phyloP scores from a whole-genome alignment of 2,888 invertebrate genomes.

The Tinea pellionella region DNA sequence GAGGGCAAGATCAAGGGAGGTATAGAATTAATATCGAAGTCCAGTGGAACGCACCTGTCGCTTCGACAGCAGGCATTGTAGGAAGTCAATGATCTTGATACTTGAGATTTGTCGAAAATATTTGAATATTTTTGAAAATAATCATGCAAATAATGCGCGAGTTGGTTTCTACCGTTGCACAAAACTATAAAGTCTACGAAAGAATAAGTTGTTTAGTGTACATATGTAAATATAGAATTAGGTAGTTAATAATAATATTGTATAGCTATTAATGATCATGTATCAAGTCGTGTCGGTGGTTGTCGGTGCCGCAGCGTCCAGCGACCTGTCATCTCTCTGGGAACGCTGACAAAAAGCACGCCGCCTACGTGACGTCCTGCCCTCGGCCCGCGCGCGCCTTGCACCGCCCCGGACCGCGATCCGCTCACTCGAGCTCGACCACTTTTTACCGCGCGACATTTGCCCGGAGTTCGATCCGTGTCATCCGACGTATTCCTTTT shows the following conservation, averaged over 20 bases:
- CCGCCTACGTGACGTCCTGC: conserved; percentile 68
- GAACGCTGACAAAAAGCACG: conserved; percentile 69
- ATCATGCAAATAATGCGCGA: too few relatives aligned
- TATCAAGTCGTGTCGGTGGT: conserved; percentile 46
- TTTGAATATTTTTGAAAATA: too few relatives aligned
- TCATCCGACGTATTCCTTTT: conserved; percentile 69
- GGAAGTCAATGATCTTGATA: background rate
- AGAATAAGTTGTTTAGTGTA: too few relatives aligned
- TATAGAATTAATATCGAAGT: conserved; percentile 5
- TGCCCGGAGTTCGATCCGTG: conserved; percentile 71
- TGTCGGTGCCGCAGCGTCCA: conserved; percentile 54
- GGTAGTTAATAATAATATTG: too few relatives aligned
- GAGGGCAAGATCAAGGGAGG: background rate
- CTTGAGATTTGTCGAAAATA: too few relatives aligned
- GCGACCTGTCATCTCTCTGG: conserved; percentile 69
- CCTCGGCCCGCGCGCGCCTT: conserved; percentile 23
- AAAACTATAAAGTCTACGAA: too few relatives aligned
- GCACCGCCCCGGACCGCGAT: conserved; percentile 24
- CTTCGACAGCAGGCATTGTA: background rate
- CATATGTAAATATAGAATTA: too few relatives aligned
- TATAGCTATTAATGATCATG: conserved; percentile 24
- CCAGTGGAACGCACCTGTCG: conserved; percentile 13
- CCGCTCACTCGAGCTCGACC: conserved; percentile 30
- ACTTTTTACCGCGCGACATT: conserved; percentile 70
- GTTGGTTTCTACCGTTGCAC: too few relatives aligned